Base-by-base conservation (phyloP, 1,140 invertebrate species). In the Cydia pomonella region DNA sequence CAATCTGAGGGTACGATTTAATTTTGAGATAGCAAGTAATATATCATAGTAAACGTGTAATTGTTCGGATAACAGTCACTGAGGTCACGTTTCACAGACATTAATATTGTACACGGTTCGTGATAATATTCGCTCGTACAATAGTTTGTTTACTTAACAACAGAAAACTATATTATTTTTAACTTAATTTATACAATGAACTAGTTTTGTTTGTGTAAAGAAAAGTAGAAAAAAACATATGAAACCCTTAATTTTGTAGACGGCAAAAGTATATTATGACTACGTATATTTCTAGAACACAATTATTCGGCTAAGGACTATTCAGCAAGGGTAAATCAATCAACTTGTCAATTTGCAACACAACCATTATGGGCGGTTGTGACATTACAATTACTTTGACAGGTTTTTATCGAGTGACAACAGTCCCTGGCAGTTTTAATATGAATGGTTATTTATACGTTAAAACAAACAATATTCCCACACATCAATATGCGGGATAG, bases 51-150 rank as follows among this genome's bases (percentile, higher is more conserved):
- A 18, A 50, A 50, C n/a, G 47, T n/a, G 47, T 12, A 59, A 59
- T 23, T 59, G 53, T 10, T 59, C 21, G 21, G 53, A 59, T 59
- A 59, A 59, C 21, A 59, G 18, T 23, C 53, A 21, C 9, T 23
- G 21, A 23, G 53, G 53, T 21, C 53, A 59, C 53, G 53, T 59
- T 59, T 59, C 53, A 59, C 21, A 23, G 53, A 23, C 53, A 59
- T 59, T 23, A 59, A 59, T 59, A 18, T 23, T n/a, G 2, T 44
- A 53, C 50, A 53, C n/a, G 50, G 50, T 53, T 53, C 50, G 18
- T 53, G 41, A 44, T 38, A 16, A 12, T 21, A 18, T 53, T 18
- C 4, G 16, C 50, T n/a, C 50, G 50, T 53, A 53, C 18, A 18
- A 9, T 53, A 18, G n/a, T 18, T 6, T 12, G n/a, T 38, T 38